phyloP scores from a whole-genome alignment of 2,113 vertebrate genomes.

The Pardalotus punctatus region DNA sequence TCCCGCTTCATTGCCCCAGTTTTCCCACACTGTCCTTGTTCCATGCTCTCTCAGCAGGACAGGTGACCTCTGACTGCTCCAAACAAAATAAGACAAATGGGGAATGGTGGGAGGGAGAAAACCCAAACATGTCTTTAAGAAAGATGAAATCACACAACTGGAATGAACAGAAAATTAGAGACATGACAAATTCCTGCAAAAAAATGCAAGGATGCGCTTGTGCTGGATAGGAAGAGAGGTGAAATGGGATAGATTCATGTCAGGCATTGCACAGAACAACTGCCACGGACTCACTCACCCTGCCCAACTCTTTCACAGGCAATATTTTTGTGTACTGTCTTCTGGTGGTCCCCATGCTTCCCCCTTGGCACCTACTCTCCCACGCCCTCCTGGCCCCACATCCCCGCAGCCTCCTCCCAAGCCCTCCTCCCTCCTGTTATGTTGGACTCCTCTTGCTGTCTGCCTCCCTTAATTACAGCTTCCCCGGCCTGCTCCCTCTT shows the following conservation, averaged over 20 bases:
- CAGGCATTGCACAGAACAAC: neutral
- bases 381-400: neutral
- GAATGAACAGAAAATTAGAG: neutral
- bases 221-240: neutral
- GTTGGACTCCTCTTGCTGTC: rapidly evolving
- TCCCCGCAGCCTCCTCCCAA: neutral
- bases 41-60: neutral
- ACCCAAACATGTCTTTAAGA: neutral
- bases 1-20: rapidly evolving
- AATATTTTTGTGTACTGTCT: neutral
- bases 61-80: neutral
- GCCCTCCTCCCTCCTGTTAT: neutral
- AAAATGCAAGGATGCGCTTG: rapidly evolving
- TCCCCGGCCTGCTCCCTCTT: neutral
- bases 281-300: rapidly evolving
- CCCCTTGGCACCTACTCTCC: rapidly evolving
- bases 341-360: neutral
- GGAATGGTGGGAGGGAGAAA: neutral
- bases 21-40: rapidly evolving
- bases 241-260: neutral
- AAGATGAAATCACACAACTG: neutral
- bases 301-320: neutral
- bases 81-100: neutral
- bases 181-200: neutral
- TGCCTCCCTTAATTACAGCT: neutral